Percentiles rank a stretch among this genome's conserved stretches.
Conservation (phyloP, 1,140 invertebrate species). For the Polyergus mexicanus region DNA sequence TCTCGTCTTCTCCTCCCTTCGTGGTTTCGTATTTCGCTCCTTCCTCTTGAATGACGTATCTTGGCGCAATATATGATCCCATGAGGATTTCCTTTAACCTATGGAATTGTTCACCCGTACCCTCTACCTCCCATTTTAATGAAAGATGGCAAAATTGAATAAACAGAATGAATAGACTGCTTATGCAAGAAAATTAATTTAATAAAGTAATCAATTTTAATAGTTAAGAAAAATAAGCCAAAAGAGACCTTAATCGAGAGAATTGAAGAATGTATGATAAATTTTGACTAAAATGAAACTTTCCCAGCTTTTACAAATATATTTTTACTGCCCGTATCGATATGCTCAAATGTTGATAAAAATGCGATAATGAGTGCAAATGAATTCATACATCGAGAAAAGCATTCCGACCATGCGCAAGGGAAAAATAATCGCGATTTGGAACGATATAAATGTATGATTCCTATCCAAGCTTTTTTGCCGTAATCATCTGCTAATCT, state of each 20-base stretch:
- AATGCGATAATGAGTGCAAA: slow-evolving; percentile 33
- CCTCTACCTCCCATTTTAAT: slow-evolving; percentile 5
- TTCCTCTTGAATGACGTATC: slow-evolving; percentile 4
- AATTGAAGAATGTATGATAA: slow-evolving; percentile 7
- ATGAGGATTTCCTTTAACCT: slow-evolving; percentile 19
- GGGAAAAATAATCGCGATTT: slow-evolving; percentile 39
- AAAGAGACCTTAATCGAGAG: background rate
- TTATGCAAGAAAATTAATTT: background rate
- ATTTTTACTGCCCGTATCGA: slow-evolving; percentile 2
- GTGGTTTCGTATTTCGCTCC: slow-evolving; percentile 21
- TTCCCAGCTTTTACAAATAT: background rate
- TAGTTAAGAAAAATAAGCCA: background rate
- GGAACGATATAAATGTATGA: slow-evolving; percentile 35
- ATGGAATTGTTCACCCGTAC: background rate
- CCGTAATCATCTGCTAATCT: background rate
- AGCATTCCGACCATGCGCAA: background rate
- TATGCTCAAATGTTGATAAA: slow-evolving; percentile 12
- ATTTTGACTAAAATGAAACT: slow-evolving; percentile 23
- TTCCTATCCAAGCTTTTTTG: background rate
- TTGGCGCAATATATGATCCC: slow-evolving; percentile 18
- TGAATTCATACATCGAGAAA: slow-evolving; percentile 41
- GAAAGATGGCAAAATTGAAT: background rate
- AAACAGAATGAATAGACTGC: background rate
- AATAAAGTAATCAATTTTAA: background rate
- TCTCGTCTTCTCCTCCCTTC: slow-evolving; percentile 58